A percentile compares a stretch with the other conserved stretches of the same genome.
phyloP scores from a whole-genome alignment of 1,140 invertebrate species.

The Cyclargus thomasi region DNA sequence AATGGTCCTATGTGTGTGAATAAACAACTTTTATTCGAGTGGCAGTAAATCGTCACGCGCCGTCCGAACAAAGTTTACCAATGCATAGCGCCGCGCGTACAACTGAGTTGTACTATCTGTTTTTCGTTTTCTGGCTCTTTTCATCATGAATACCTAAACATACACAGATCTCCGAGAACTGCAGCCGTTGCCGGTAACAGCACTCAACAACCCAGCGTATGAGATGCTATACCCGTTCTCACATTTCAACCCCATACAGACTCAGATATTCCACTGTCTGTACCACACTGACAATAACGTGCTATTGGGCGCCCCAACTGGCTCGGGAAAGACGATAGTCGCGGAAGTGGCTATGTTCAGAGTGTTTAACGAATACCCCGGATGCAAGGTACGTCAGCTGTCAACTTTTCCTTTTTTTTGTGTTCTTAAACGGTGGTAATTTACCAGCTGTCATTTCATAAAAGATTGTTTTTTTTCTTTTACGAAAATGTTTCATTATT shows the following conservation, averaged over 20 bases:
- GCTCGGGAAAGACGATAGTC: slow-evolving; percentile 98
- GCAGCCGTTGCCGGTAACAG: slow-evolving; percentile 90
- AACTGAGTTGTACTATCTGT: no score
- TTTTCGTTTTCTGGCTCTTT: no score
- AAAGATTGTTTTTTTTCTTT: no score
- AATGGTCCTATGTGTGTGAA: no score
- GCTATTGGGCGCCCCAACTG: slow-evolving; percentile 97
- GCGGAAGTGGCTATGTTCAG: slow-evolving; percentile 98
- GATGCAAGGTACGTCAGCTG: slow-evolving; percentile 82
- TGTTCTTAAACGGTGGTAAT: no score
- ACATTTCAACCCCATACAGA: slow-evolving; percentile 99
- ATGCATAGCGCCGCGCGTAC: no score
- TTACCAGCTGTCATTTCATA: no score
- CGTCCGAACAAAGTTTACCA: no score
- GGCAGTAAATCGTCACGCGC: no score
- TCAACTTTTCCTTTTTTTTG: neutral
- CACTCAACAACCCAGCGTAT: slow-evolving; percentile 85
- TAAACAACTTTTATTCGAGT: no score
- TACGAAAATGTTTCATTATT: no score
- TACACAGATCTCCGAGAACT: slow-evolving; percentile 90
- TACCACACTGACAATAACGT: slow-evolving; percentile 97
- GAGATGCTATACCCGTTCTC: slow-evolving; percentile 93
- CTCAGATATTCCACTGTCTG: slow-evolving; percentile 97
- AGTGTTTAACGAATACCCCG: slow-evolving; percentile 89
- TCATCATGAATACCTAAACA: no score